phyloP scores from a whole-genome alignment of 2,888 invertebrate genomes.

The Spicauda simplicius region DNA sequence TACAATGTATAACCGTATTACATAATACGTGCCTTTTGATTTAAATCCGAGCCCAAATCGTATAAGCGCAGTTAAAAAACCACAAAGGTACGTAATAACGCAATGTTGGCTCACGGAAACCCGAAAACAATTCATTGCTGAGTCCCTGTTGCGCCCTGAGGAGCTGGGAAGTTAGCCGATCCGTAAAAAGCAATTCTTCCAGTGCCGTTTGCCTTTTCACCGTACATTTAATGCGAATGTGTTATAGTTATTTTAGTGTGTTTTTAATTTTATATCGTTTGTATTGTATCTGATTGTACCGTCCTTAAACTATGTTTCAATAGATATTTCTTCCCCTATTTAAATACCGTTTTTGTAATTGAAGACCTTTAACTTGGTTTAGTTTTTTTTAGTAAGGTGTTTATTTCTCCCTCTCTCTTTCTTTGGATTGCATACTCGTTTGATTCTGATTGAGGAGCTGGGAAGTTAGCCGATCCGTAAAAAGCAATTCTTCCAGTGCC shows the following conservation, averaged over 20 bases:
- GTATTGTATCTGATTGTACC: no score
- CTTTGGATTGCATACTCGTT: no score
- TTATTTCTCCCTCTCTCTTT: no score
- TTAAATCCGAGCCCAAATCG: conserved; percentile 50
- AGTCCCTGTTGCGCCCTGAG: conserved; percentile 48
- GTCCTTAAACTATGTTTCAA: no score
- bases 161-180: conserved; percentile 71
- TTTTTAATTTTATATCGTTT: conserved; percentile 42
- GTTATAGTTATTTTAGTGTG: conserved; percentile 60
- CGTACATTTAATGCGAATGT: conserved; percentile 76
- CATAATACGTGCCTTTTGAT: background rate
- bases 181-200: conserved; percentile 81
- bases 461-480: conserved; percentile 79
- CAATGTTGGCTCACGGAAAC: conserved; percentile 71
- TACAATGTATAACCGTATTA: background rate
- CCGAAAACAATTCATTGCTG: conserved; percentile 77
- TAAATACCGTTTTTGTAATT: no score
- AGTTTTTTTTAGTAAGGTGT: no score
- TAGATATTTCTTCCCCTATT: no score
- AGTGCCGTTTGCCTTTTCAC: conserved; percentile 76
- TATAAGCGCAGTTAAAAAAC: conserved; percentile 71
- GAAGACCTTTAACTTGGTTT: no score
- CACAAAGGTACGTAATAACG: conserved; percentile 74
- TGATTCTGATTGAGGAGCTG: no score
- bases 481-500: no score